Percentiles rank a stretch among this genome's conserved stretches.
Evolutionary conservation across 2,113 vertebrate species (phyloP).

Genomic region (Blennius ocellaris): DNA sequence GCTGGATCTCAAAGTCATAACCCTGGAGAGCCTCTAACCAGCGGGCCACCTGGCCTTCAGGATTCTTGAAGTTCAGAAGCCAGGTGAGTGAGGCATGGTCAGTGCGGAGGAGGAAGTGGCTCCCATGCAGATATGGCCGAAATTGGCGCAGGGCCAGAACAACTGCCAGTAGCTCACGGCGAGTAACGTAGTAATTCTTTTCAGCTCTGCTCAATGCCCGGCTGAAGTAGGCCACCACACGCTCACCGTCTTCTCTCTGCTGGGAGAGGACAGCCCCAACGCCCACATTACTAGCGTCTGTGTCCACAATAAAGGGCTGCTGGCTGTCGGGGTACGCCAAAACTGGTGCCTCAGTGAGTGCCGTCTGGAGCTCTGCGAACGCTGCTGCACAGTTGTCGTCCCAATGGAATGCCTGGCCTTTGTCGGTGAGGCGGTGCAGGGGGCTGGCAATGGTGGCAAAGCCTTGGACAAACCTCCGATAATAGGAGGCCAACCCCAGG

Average conservation of each 20-base stretch:
- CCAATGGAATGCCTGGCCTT: not conserved
- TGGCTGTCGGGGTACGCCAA: not conserved
- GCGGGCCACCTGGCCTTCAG: slow-evolving; percentile 7
- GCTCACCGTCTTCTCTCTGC: not conserved
- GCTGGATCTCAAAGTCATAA: not conserved
- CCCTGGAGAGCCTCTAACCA: slow-evolving; percentile 1
- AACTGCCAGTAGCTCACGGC: not conserved
- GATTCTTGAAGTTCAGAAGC: too few relatives aligned
- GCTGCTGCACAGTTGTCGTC: not conserved
- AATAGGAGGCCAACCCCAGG: not conserved
- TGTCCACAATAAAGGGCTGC: not conserved
- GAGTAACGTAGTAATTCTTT: slow-evolving; percentile 10
- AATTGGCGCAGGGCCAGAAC: not conserved
- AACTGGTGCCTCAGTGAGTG: not conserved
- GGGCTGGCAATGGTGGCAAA: not conserved
- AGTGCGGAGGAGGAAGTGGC: too few relatives aligned
- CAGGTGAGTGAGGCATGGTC: too few relatives aligned
- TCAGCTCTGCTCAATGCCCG: not conserved
- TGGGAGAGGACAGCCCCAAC: not conserved
- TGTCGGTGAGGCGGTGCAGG: not conserved
- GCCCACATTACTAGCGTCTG: not conserved
- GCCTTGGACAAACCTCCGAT: not conserved
- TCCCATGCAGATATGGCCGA: not conserved
- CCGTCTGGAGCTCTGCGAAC: not conserved
- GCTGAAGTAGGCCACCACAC: not conserved